Evolutionary conservation across 2,113 vertebrate genomes (phyloP).

Genomic region (Tragelaphus buxtoni): DNA sequence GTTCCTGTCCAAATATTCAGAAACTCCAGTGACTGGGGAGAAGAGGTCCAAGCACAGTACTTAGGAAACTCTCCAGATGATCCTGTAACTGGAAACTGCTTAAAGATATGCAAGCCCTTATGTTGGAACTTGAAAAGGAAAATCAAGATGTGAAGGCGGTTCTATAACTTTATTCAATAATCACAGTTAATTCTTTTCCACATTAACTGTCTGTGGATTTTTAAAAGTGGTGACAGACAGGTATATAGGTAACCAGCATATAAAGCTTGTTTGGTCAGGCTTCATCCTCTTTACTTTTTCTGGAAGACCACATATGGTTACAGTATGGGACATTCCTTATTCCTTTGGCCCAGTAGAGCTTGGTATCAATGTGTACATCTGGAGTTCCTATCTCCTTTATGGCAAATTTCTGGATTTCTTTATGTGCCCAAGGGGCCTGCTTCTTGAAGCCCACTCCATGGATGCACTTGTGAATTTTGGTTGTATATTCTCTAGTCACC

Average conservation of each 20-base stretch:
- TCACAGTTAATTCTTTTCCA: conserved; percentile 92
- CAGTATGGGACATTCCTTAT: not conserved
- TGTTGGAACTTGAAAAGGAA: not conserved
- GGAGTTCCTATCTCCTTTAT: not conserved
- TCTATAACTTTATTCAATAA: conserved; percentile 78
- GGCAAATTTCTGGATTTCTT: not conserved
- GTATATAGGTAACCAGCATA: conserved; percentile 93
- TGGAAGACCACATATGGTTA: conserved; percentile 88
- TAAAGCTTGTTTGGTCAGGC: conserved; percentile 96
- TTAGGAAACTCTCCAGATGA: not conserved
- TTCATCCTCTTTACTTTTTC: conserved; percentile 84
- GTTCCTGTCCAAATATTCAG: not conserved
- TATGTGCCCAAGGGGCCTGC: not conserved
- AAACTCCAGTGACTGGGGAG: not conserved
- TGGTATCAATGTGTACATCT: not conserved
- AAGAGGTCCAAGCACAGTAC: not conserved
- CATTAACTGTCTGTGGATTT: conserved; percentile 97
- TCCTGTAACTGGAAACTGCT: not conserved
- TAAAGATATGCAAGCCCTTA: not conserved
- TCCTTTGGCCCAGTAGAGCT: not conserved
- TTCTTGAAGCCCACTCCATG: not conserved
- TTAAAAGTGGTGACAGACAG: conserved; percentile 61
- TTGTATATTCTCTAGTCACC: not conserved
- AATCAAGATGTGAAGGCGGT: not conserved
- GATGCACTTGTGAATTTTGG: not conserved